These are phyloP conservation scores for Dendrolimus houi DNA, from an alignment of 2,888 invertebrate species.

Conservation along the genomic window DNA sequence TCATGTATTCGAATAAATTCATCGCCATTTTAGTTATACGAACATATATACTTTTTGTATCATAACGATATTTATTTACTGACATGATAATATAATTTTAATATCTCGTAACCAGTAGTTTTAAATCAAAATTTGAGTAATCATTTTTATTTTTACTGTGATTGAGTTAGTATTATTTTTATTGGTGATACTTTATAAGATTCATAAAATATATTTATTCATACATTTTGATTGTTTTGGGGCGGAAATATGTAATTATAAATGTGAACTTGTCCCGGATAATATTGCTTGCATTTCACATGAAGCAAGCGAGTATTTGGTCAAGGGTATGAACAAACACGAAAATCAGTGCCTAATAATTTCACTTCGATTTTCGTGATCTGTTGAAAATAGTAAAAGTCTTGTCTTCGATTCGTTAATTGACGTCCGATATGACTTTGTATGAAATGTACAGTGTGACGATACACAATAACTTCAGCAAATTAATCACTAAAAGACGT, in stretches of 20 bases:
- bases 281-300: constrained; percentile 3
- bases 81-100: constrained; percentile 37
- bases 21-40: constrained; percentile 28
- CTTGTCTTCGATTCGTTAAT: too few relatives aligned
- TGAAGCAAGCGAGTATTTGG: neutral
- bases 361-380: too few relatives aligned
- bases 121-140: constrained; percentile 29
- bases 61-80: constrained; percentile 23
- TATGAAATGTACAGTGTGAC: too few relatives aligned
- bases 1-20: constrained; percentile 27
- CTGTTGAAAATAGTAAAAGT: too few relatives aligned
- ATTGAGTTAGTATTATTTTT: constrained; percentile 58
- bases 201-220: constrained; percentile 33
- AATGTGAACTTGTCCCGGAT: neutral
- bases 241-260: neutral
- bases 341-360: too few relatives aligned
- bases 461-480: too few relatives aligned
- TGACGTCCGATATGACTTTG: too few relatives aligned
- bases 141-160: constrained; percentile 54
- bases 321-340: too few relatives aligned
- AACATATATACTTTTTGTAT: constrained; percentile 16
- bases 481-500: too few relatives aligned
- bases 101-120: constrained; percentile 7
- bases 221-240: constrained; percentile 24
- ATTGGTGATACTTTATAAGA: constrained; percentile 25